These are phyloP conservation scores for Pachydiplax longipennis DNA, from an alignment of 2,888 invertebrate species.

Conservation along the genomic window DNA sequence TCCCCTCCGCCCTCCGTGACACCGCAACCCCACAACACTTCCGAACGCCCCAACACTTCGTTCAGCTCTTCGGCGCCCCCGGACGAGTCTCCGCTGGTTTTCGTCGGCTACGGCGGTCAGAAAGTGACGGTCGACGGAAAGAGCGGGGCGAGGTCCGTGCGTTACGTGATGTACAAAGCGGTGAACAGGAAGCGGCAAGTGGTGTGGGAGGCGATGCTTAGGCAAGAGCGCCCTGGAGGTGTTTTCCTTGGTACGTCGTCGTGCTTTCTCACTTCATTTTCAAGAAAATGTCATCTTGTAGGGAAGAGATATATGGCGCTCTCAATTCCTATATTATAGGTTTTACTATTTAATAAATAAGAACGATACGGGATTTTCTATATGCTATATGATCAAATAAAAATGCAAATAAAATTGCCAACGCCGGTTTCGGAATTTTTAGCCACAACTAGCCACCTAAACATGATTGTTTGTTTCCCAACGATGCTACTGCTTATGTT, in stretches of 20 bases:
- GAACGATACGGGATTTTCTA: too few species aligned
- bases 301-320: too few species aligned
- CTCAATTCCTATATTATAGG: too few species aligned
- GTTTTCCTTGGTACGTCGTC: slow-evolving; percentile 10
- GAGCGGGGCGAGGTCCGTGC: slow-evolving; percentile 36
- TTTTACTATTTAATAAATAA: too few species aligned
- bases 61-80: slow-evolving; percentile 53
- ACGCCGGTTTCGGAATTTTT: too few species aligned
- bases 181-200: slow-evolving; percentile 25
- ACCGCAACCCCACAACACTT: not conserved
- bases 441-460: too few species aligned
- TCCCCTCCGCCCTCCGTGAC: slow-evolving; percentile 57
- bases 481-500: too few species aligned
- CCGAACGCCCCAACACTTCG: slow-evolving; percentile 26
- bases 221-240: slow-evolving; percentile 42
- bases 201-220: slow-evolving; percentile 31
- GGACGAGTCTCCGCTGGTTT: slow-evolving; percentile 47
- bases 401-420: too few species aligned
- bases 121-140: not conserved
- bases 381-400: too few species aligned
- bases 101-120: not conserved
- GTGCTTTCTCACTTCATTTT: slow-evolving; percentile 46
- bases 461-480: too few species aligned
- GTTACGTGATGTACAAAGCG: slow-evolving; percentile 47
- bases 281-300: slow-evolving; percentile 46